phyloP scores from a whole-genome alignment of 2,113 vertebrate genomes.

The Ammodramus savannarum region DNA sequence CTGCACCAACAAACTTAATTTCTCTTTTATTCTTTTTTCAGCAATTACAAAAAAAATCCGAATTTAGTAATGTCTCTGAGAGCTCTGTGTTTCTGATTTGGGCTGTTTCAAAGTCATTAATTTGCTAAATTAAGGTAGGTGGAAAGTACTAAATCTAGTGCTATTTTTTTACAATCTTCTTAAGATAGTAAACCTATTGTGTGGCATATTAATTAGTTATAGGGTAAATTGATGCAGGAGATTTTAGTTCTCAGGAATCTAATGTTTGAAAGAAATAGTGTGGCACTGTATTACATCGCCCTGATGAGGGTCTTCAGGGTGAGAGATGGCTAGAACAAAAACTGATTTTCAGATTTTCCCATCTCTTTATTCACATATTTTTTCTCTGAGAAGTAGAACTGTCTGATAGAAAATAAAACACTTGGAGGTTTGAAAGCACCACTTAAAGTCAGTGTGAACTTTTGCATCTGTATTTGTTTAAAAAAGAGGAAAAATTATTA shows the following conservation, averaged over 20 bases:
- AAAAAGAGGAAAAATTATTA: background rate
- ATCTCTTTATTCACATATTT: background rate
- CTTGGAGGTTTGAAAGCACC: background rate
- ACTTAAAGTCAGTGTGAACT: background rate
- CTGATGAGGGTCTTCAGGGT: too few species aligned
- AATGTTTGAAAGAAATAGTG: background rate
- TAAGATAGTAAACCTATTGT: slow-evolving; percentile 6
- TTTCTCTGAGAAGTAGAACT: background rate
- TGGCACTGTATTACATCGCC: too few species aligned
- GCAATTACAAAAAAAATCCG: background rate
- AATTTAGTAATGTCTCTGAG: slow-evolving; percentile 47
- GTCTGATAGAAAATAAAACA: background rate
- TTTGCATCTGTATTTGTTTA: background rate
- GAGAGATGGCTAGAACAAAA: background rate
- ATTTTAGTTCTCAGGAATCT: slow-evolving; percentile 19
- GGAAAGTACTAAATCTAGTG: slow-evolving; percentile 49
- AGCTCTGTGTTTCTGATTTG: slow-evolving; percentile 33
- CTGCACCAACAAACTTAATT: slow-evolving; percentile 32
- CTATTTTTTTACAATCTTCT: slow-evolving; percentile 11
- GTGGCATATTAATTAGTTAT: slow-evolving; percentile 26
- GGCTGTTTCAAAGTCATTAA: slow-evolving; percentile 52
- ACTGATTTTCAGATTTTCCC: background rate
- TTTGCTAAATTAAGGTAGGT: slow-evolving; percentile 51
- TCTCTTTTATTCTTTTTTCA: background rate
- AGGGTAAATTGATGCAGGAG: background rate